A percentile compares a stretch with the other conserved stretches of the same genome.
These are phyloP conservation scores for Echiichthys vipera DNA, from an alignment of 2,797 vertebrate genomes.

Conservation along the genomic window DNA sequence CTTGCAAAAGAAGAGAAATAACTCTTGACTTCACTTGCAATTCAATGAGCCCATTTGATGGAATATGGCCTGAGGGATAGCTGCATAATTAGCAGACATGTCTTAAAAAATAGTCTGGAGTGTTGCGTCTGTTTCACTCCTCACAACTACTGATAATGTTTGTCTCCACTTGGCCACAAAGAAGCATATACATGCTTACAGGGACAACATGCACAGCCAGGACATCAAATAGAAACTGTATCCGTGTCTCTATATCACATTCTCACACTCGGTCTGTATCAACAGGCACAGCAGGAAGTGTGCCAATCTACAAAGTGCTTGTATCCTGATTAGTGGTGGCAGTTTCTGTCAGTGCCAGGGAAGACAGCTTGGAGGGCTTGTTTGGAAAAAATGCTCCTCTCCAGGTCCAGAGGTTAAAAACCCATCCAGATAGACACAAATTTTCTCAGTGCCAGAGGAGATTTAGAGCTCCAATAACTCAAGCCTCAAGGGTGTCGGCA, in stretches of 20 bases:
- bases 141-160: conserved; percentile 18
- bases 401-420: conserved; percentile 75
- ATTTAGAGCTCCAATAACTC: conserved; percentile 22
- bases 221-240: conserved; percentile 33
- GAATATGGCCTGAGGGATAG: conserved; percentile 61
- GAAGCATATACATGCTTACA: conserved; percentile 30
- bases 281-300: conserved; percentile 59
- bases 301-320: conserved; percentile 39
- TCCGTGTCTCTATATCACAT: conserved; percentile 32
- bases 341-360: conserved; percentile 58
- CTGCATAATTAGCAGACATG: conserved; percentile 66
- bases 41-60: conserved; percentile 67
- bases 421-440: conserved; percentile 62
- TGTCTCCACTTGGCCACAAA: conserved; percentile 10
- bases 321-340: conserved; percentile 76
- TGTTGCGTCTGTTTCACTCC: conserved; percentile 32
- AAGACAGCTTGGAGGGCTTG: conserved; percentile 67
- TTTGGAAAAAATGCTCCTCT: conserved; percentile 66
- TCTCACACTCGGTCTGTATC: conserved; percentile 37
- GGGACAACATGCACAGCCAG: conserved; percentile 20
- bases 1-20: conserved; percentile 42
- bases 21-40: conserved; percentile 58
- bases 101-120: conserved; percentile 51
- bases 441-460: conserved; percentile 49
- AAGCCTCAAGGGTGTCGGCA: conserved; percentile 1